A percentile compares a stretch with the other conserved stretches of the same genome.
These are phyloP conservation scores for Phymastichus coffea DNA, from an alignment of 1,140 invertebrate species.

Conservation along the genomic window DNA sequence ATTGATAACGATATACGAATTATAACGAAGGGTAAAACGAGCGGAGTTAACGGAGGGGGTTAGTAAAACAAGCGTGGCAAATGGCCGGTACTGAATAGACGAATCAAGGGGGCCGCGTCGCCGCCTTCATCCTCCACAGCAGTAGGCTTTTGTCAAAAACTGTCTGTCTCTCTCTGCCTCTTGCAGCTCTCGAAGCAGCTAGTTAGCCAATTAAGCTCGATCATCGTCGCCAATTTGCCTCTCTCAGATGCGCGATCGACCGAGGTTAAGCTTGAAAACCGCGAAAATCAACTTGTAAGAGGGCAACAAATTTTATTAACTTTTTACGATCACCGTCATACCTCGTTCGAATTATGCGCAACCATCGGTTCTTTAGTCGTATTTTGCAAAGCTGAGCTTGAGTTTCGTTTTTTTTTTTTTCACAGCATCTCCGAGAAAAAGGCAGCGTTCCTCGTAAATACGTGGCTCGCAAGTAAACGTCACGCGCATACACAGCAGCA, in stretches of 20 bases:
- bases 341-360: too few species aligned
- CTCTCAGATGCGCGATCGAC: too few species aligned
- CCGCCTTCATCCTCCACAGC: too few species aligned
- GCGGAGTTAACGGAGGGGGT: not conserved
- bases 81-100: slow-evolving; percentile 31
- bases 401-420: slow-evolving; percentile 7
- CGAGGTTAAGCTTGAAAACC: too few species aligned
- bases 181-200: too few species aligned
- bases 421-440: not conserved
- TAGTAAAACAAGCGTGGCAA: slow-evolving; percentile 1
- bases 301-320: too few species aligned
- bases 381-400: too few species aligned
- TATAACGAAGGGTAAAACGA: not conserved
- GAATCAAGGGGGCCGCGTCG: slow-evolving; percentile 33
- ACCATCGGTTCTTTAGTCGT: too few species aligned
- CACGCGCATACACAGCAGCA: not conserved
- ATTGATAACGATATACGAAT: not conserved
- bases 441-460: not conserved
- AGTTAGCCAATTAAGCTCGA: slow-evolving; percentile 45
- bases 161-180: too few species aligned
- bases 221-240: slow-evolving; percentile 35
- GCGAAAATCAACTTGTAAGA: too few species aligned
- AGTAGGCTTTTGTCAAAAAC: slow-evolving; percentile 16
- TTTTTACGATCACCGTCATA: too few species aligned
- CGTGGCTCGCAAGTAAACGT: not conserved